These are phyloP conservation scores for Psittacus erithacus DNA, from an alignment of 2,113 vertebrate species.

Conservation along the genomic window DNA sequence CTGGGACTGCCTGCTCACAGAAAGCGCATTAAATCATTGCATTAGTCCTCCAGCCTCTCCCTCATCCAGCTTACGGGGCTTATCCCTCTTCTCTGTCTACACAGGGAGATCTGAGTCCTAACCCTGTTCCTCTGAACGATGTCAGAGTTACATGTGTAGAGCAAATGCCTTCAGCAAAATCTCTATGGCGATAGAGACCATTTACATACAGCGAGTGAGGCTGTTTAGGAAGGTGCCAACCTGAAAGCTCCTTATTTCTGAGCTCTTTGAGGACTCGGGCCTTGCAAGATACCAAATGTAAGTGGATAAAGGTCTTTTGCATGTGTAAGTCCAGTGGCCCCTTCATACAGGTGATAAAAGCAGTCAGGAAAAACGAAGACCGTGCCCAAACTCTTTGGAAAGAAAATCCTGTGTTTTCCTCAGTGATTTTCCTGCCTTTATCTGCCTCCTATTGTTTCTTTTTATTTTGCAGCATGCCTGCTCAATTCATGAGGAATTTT, in stretches of 20 bases:
- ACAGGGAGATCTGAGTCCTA: constrained; percentile 29
- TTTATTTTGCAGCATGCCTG: background rate
- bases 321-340: background rate
- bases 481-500: constrained; percentile 20
- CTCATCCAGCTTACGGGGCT: background rate
- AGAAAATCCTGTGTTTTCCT: background rate
- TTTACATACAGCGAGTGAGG: background rate
- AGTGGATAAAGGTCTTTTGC: constrained; percentile 44
- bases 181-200: background rate
- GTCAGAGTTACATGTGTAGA: background rate
- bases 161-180: constrained; percentile 34
- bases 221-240: constrained; percentile 28
- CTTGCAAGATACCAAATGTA: background rate
- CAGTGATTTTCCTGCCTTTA: background rate
- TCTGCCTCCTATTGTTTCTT: background rate
- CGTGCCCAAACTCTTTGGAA: background rate
- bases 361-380: background rate
- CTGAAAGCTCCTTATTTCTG: constrained; percentile 51
- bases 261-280: constrained; percentile 14
- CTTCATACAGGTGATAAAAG: background rate
- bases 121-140: background rate
- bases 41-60: background rate
- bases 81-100: constrained; percentile 28
- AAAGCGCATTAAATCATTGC: background rate
- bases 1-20: background rate